Evolutionary conservation across 1,140 invertebrate genomes (phyloP), one percentile per base, ranked within the genome.

Genomic region (Gryllus bimaculatus): DNA sequence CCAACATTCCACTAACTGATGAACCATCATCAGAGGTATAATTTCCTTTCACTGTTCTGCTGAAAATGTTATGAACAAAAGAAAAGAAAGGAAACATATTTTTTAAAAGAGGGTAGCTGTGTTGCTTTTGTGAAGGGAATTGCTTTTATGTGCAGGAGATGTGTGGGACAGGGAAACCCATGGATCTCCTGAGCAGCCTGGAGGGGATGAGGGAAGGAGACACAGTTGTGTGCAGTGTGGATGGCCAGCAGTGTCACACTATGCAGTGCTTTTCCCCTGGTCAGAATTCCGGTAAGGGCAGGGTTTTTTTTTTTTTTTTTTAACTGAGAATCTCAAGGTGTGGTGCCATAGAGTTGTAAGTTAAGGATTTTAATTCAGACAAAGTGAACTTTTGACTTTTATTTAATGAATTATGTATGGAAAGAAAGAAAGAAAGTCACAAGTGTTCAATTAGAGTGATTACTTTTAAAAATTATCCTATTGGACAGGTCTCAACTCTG

Each of bases 161-260:
- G 75, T 79, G 79, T 79, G 79, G 76, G 15, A 48, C 79, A 13
- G 54, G 26, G 12, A 78, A 74, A 47, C 73, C 48, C 0, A 26
- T 78, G 8, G 48, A 77, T 49, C 8, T 77, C 13, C 39, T 77
- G 47, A 78, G 21, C 18, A 39, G 47, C 15, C 10, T 79, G 81
- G 83, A 75, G 80, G 82, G 78, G 79, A 75, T 82, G 66, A 78
- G 81, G 76, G 81, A 82, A 49, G 83, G 82, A 54, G 82, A 84
- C 76, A 82, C 81, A 48, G 80, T 84, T 54, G 54, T 83, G 48
- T 83, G 82, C 81, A 81, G 83, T 80, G 82, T 79, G 26, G 81
- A 84, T 79, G 82, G 82, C 47, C 81, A 83, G 21, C 82, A 84
- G 74, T 85, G 82, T 75, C 83, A 83, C 75, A 82, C 80, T 77